Base-by-base conservation (phyloP, 2,113 vertebrate species). In the Rhea pennata region DNA sequence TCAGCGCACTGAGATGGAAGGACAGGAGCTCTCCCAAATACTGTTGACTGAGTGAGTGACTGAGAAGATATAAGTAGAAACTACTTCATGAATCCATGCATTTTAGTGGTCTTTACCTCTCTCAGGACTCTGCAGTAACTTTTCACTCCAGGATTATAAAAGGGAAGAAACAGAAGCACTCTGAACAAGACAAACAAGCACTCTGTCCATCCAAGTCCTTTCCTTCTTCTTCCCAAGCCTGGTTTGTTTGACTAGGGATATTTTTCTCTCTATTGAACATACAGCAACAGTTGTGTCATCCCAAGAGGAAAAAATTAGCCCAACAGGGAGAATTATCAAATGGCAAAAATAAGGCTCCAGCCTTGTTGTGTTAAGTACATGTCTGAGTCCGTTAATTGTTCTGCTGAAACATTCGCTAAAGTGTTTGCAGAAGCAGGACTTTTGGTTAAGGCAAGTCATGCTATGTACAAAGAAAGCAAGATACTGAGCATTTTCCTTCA, bases 1-100 rank as follows among this genome's bases (percentile, higher is more conserved):
- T 56, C 40, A 84, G 76, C 66, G 66, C 40, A n/a, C 1, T 21
- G 29, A 58, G 19, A 58, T 3, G 74, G 23, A 90, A 80, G 31
- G 2, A 15, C 10, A n/a, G 83, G 40, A 66, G 6, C 6, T 11
- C 42, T 92, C 15, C 11, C 22, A 53, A 27, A 16, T 53, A 5
- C 22, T 1, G 1, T 10, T n/a, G 12, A 31, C 3, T 8, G 1
- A 1, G 5, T n/a, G 12, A 44, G 15, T 61, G 39, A 56, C 31
- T 51, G 51, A 69, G 21, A 79, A 79, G 6, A 8, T 33, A 12
- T 5, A 79, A 82, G 5, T 5, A 61, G 24, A 51, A 61, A 14
- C 85, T 67, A 50, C 9, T 12, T 79, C 46, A 48, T 39, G 5
- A 85, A 46, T 50, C 2, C 0, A 6, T 58, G 7, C 2, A 15